Base-by-base conservation (phyloP, 1,140 invertebrate species). In the Drosophila bocki region DNA sequence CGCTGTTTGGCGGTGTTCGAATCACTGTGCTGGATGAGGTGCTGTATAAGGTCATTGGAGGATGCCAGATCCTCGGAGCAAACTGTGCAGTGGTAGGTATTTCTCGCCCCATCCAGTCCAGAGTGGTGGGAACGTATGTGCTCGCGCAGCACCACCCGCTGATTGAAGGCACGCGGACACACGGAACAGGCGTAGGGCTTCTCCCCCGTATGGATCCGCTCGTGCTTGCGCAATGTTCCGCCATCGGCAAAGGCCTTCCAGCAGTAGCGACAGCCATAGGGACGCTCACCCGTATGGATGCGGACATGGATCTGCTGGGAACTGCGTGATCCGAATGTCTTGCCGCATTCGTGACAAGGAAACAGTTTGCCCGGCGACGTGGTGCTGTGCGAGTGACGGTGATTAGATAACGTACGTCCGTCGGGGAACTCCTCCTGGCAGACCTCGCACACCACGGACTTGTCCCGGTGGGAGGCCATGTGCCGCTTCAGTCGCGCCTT, bases 181-280 rank as follows among this genome's bases (percentile, higher is more conserved):
- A 98, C 96, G n/a, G 97, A 96, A 92, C 99, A 99, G 37, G 96
- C 96, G 93, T 98, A 99, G 15, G 98, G 98, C 93, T 99, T 99
- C 86, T 98, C 97, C 12, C 97, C 97, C 1, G 98, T 99, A 90
- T 99, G 99, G 45, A 99, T 99, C 67, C 99, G 95, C 91, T 99
- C 99, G 93, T 99, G 99, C 86, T 99, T 97, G 12, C 98, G 95
- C 44, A 99, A 93, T 54, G 99, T 99, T 7, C 98, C 99, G 39
- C 98, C 98, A 79, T 99, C 99, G 0, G 99, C 99, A 92, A 99
- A 99, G 26, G 98, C 97, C 93, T 99, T 99, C 95, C 98, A 99
- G 93, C 99, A 99, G 93, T 98, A 99, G n/a, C 96, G 95, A 92
- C 99, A 99, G 7, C 96, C 97, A 91, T 99, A 99, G 0, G 98